These are phyloP conservation scores for Drosophila tropicalis DNA, from an alignment of 1,140 invertebrate species.

Conservation along the genomic window DNA sequence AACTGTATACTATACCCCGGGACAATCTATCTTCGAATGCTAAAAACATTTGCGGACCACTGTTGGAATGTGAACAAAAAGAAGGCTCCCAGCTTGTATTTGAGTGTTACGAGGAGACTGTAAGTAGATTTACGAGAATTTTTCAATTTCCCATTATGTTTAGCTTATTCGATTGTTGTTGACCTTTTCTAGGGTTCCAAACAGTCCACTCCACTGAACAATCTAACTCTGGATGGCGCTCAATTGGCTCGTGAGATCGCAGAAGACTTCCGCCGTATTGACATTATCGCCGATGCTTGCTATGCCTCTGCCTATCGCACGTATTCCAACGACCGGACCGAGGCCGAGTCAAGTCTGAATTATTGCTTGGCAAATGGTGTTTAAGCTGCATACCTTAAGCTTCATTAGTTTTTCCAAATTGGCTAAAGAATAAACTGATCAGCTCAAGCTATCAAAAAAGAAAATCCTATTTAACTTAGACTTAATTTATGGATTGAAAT, in stretches of 20 bases:
- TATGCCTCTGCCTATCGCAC: not conserved
- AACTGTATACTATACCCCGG: not conserved
- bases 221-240: not conserved
- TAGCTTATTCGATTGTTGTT: too few species aligned
- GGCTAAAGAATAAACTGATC: too few species aligned
- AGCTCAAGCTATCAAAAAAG: too few species aligned
- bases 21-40: not conserved
- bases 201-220: not conserved
- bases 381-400: not conserved
- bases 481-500: too few species aligned
- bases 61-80: not conserved
- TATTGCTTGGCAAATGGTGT: not conserved
- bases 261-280: not conserved
- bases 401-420: too few species aligned
- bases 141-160: too few species aligned
- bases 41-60: not conserved
- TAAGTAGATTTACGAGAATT: not conserved
- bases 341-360: not conserved
- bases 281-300: not conserved
- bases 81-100: not conserved
- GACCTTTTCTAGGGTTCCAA: not conserved
- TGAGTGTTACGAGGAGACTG: not conserved
- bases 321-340: not conserved
- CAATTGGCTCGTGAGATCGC: slow-evolving; percentile 4
- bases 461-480: too few species aligned